Evolutionary conservation across 2,888 invertebrate genomes (phyloP).

Genomic region (Lycophotia porphyrea): DNA sequence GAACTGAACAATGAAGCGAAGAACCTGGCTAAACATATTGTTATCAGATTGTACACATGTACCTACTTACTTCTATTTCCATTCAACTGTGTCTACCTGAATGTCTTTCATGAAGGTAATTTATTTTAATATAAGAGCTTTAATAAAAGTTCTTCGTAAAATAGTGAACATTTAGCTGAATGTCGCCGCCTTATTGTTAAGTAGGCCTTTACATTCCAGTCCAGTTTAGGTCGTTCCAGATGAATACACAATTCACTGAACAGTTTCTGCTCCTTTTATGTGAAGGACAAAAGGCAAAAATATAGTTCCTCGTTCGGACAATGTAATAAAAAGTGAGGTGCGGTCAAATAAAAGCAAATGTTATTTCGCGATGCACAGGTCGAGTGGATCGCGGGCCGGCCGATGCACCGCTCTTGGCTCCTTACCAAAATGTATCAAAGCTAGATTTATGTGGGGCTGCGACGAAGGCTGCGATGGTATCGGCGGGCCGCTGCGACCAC

Average conservation of each 20-base stretch:
- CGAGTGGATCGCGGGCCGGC: conserved; percentile 70
- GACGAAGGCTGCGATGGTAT: conserved; percentile 88
- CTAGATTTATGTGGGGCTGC: conserved; percentile 87
- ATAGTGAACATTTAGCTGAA: conserved; percentile 34
- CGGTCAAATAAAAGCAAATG: conserved; percentile 74
- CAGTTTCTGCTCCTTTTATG: conserved; percentile 26
- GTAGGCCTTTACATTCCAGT: conserved; percentile 52
- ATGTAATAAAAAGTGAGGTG: conserved; percentile 64
- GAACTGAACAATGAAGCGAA: conserved; percentile 43
- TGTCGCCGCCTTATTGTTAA: conserved; percentile 39
- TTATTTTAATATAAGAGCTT: conserved; percentile 25
- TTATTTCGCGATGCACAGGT: conserved; percentile 75
- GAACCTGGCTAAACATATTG: conserved; percentile 35
- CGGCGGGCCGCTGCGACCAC: conserved; percentile 67
- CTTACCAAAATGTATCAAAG: conserved; percentile 89
- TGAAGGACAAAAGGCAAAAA: conserved; percentile 38
- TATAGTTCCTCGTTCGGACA: conserved; percentile 50
- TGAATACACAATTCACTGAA: conserved; percentile 56
- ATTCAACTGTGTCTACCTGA: conserved; percentile 22
- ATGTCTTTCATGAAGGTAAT: conserved; percentile 30
- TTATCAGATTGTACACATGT: conserved; percentile 34
- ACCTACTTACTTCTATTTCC: conserved; percentile 34
- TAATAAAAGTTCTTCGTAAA: conserved; percentile 48
- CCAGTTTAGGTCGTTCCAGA: conserved; percentile 44
- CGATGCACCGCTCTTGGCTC: conserved; percentile 83